A percentile compares a stretch with the other conserved stretches of the same genome.
Conservation (phyloP, 2,888 invertebrate genomes). For the Heliconius ismenius region DNA sequence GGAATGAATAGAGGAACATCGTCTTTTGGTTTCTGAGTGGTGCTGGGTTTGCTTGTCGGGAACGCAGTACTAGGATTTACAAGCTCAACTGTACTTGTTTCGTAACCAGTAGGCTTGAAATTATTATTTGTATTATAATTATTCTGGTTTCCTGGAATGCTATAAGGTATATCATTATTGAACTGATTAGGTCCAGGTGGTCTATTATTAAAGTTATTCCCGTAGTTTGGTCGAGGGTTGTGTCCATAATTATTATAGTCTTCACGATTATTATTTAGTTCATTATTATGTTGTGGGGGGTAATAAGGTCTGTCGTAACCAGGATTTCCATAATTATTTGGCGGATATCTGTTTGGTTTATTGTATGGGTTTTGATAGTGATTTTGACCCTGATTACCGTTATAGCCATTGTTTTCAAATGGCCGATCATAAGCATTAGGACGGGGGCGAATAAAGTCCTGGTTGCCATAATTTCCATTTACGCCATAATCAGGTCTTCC, state of each 20-base stretch:
- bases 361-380: slow-evolving; percentile 25
- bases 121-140: slow-evolving; percentile 24
- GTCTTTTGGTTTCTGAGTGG: slow-evolving; percentile 56
- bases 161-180: slow-evolving; percentile 16
- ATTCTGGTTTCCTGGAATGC: slow-evolving; percentile 30
- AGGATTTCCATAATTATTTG: slow-evolving; percentile 25
- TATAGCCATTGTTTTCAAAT: slow-evolving; percentile 37
- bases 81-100: not conserved
- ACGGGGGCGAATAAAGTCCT: slow-evolving; percentile 8
- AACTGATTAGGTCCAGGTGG: slow-evolving; percentile 14
- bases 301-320: slow-evolving; percentile 34
- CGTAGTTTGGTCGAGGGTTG: slow-evolving; percentile 6
- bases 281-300: slow-evolving; percentile 12
- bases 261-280: slow-evolving; percentile 26
- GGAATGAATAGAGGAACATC: slow-evolving; percentile 64
- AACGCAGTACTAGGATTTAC: not conserved
- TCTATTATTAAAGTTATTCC: slow-evolving; percentile 16
- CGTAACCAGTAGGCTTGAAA: slow-evolving; percentile 16
- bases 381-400: slow-evolving; percentile 35
- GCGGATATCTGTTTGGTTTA: slow-evolving; percentile 43
- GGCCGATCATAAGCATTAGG: slow-evolving; percentile 26
- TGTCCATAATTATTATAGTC: slow-evolving; percentile 22
- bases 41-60: slow-evolving; percentile 39
- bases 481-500: not conserved
- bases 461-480: slow-evolving; percentile 11